phyloP scores from a whole-genome alignment of 2,797 vertebrate genomes.

The Poeciliopsis gracilis region DNA sequence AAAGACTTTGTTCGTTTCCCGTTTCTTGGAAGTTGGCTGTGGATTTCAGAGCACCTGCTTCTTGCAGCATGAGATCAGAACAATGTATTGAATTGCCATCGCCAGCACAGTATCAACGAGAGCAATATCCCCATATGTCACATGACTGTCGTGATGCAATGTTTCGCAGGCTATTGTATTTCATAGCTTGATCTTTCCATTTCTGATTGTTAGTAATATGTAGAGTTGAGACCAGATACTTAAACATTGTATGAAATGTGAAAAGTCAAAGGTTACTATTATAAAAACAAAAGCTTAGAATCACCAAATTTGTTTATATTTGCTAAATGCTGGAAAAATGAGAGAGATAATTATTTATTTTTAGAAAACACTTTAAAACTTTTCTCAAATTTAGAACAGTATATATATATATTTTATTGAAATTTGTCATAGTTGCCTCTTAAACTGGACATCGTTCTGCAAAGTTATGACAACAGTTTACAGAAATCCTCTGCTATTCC shows the following conservation, averaged over 20 bases:
- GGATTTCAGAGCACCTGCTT: slow-evolving; percentile 16
- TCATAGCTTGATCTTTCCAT: neutral
- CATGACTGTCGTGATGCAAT: neutral
- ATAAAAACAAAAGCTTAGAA: neutral
- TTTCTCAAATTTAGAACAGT: no score
- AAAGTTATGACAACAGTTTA: neutral
- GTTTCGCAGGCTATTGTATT: neutral
- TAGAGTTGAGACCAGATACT: neutral
- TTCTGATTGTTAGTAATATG: neutral
- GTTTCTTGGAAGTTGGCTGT: slow-evolving; percentile 15
- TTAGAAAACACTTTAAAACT: no score
- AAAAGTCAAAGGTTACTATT: no score
- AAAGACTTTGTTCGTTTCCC: slow-evolving; percentile 22
- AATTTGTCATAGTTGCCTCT: neutral
- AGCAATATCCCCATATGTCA: neutral
- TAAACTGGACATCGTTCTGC: neutral
- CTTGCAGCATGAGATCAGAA: neutral
- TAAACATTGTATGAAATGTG: no score
- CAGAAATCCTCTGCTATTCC: neutral
- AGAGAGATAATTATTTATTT: neutral
- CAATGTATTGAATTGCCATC: neutral
- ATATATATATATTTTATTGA: neutral
- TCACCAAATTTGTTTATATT: neutral
- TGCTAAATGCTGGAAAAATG: neutral
- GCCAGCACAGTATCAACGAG: neutral